These are phyloP conservation scores for Neotoxoptera formosana DNA, from an alignment of 1,140 invertebrate species.

Conservation along the genomic window DNA sequence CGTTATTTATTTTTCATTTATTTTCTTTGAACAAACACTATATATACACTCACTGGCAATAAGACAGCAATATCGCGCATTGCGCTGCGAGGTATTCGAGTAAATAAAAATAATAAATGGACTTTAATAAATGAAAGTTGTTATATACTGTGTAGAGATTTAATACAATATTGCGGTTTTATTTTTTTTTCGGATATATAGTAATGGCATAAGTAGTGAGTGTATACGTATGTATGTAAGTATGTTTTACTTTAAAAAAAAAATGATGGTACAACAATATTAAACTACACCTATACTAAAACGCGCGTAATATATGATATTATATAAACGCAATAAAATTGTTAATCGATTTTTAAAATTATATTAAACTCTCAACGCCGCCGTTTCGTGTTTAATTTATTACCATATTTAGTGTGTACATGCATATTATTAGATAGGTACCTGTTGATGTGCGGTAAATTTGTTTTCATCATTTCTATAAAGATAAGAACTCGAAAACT, in stretches of 20 bases:
- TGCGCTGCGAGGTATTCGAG: not conserved
- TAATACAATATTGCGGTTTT: not conserved
- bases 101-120: slow-evolving; percentile 19
- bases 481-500: not conserved
- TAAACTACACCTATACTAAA: not conserved
- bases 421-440: not conserved
- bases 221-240: too few species aligned
- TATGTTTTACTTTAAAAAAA: not conserved
- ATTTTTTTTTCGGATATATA: not conserved
- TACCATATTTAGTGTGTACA: not conserved
- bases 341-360: not conserved
- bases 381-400: not conserved
- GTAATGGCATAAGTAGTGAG: too few species aligned
- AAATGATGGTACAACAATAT: not conserved
- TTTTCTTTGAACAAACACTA: not conserved
- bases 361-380: not conserved
- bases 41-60: not conserved
- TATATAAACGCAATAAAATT: not conserved
- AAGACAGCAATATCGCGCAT: not conserved
- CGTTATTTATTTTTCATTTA: not conserved
- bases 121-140: slow-evolving; percentile 6
- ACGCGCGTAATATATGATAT: not conserved
- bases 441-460: not conserved
- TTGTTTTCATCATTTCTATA: not conserved
- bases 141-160: not conserved